Percentiles rank a stretch among this genome's conserved stretches.
Conservation (phyloP, 1,140 invertebrate genomes). For the Rhizoglyphus robini region DNA sequence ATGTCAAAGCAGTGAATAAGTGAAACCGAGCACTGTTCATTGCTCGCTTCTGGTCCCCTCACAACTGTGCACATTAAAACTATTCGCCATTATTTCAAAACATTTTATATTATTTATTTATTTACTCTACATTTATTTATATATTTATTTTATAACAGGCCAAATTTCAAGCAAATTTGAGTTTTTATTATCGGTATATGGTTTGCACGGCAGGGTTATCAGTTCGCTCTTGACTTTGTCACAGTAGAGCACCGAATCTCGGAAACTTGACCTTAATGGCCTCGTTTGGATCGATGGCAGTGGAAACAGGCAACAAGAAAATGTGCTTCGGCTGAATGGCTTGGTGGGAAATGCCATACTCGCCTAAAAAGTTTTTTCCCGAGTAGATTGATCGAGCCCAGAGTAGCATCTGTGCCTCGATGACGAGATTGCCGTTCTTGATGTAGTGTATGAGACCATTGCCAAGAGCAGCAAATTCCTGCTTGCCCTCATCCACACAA, state of each 20-base stretch:
- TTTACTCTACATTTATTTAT: no score
- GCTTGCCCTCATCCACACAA: background rate
- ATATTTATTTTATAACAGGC: no score
- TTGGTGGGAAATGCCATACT: background rate
- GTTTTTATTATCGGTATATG: no score
- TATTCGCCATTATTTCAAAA: no score
- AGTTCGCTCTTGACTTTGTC: background rate
- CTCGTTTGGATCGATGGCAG: no score
- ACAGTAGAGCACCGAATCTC: background rate
- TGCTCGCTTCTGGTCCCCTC: no score
- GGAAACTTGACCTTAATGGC: background rate
- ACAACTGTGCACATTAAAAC: no score
- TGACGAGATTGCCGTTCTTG: background rate
- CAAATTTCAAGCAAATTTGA: no score
- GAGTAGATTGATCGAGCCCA: background rate
- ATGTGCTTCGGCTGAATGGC: slow-evolving; percentile 10
- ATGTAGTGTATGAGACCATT: background rate
- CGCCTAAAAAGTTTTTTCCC: slow-evolving; percentile 3
- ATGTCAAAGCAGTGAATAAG: no score
- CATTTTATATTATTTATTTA: no score
- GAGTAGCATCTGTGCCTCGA: background rate
- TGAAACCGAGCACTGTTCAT: no score
- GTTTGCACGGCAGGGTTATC: background rate
- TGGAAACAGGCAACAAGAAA: no score
- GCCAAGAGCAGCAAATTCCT: slow-evolving; percentile 4